These are phyloP conservation scores for Venusia cambrica DNA, from an alignment of 2,888 invertebrate genomes.

Conservation along the genomic window DNA sequence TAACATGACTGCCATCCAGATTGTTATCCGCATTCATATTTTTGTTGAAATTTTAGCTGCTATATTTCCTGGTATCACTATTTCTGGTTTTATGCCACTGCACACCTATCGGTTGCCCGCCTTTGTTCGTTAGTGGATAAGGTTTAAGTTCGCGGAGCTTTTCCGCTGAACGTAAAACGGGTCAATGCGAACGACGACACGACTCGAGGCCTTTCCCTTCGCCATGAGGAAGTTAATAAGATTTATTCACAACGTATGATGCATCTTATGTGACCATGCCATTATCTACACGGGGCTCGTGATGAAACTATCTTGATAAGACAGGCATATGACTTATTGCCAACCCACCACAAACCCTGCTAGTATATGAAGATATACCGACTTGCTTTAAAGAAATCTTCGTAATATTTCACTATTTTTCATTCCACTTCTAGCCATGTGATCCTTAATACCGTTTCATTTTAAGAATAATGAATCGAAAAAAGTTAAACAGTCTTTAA, in stretches of 20 bases:
- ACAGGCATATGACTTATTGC: not conserved
- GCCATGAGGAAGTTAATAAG: conserved; percentile 47
- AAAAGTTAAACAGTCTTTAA: too few relatives aligned
- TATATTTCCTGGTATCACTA: conserved; percentile 9
- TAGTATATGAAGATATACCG: not conserved
- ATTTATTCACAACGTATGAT: conserved; percentile 39
- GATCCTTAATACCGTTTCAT: too few relatives aligned
- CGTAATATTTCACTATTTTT: too few relatives aligned
- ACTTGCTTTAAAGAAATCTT: too few relatives aligned
- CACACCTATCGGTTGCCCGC: conserved; percentile 8
- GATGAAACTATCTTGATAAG: conserved; percentile 21
- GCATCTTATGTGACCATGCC: conserved; percentile 25
- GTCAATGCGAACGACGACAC: conserved; percentile 59
- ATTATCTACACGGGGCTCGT: conserved; percentile 21
- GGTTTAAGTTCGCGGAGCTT: conserved; percentile 20
- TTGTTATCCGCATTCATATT: conserved; percentile 10
- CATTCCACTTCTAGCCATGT: too few relatives aligned
- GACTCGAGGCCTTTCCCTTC: conserved; percentile 57
- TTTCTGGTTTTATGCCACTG: conserved; percentile 24
- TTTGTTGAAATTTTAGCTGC: not conserved
- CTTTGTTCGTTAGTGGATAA: conserved; percentile 20
- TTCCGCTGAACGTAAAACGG: conserved; percentile 40
- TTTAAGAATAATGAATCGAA: too few relatives aligned
- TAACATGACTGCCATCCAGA: conserved; percentile 19
- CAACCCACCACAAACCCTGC: not conserved